Evolutionary conservation across 2,113 vertebrate species (phyloP).

Genomic region (Montifringilla adamsi): DNA sequence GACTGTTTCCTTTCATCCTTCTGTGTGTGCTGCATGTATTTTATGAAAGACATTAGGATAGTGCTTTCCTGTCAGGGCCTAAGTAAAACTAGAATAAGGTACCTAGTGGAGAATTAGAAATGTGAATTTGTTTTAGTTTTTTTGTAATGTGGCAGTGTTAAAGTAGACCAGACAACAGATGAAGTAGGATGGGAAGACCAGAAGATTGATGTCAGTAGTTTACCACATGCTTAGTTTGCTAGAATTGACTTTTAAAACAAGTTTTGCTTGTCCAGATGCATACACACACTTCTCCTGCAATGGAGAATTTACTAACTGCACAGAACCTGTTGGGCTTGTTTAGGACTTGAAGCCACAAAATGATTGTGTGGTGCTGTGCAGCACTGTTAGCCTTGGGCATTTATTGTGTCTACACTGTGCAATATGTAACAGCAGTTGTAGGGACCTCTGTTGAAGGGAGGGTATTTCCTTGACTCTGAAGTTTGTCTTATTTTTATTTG

Average conservation of each 20-base stretch:
- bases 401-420: not conserved
- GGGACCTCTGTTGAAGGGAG: not conserved
- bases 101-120: not conserved
- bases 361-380: not conserved
- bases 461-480: not conserved
- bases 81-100: not conserved
- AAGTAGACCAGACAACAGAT: not conserved
- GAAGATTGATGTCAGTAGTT: not conserved
- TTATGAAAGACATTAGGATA: not conserved
- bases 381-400: not conserved
- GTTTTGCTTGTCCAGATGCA: not conserved
- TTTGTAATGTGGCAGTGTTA: not conserved
- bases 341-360: not conserved
- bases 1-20: not conserved
- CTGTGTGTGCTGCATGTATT: not conserved
- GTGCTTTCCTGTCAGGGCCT: not conserved
- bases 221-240: not conserved
- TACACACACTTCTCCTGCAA: not conserved
- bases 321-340: not conserved
- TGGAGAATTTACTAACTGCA: not conserved
- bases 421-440: not conserved
- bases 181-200: not conserved
- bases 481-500: not conserved
- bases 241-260: not conserved
- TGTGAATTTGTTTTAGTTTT: not conserved